phyloP scores from a whole-genome alignment of 2,113 vertebrate genomes.

The Columba livia region DNA sequence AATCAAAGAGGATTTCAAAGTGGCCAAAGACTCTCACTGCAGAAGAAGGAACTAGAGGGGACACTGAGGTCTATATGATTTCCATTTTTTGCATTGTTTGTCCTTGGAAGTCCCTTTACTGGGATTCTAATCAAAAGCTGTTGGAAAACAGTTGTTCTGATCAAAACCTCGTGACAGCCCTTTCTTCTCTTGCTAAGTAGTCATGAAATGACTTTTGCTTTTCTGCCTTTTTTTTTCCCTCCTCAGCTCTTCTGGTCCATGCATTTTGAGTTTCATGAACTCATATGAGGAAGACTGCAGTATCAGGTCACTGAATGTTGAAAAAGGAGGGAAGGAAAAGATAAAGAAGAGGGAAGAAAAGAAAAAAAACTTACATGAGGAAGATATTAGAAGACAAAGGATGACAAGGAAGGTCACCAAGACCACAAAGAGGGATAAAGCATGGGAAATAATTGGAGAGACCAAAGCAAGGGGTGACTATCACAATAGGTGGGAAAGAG shows the following conservation, averaged over 20 bases:
- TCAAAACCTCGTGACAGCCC: not conserved
- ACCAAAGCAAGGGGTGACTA: not conserved
- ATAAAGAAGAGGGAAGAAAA: not conserved
- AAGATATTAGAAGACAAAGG: not conserved
- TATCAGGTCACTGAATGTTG: not conserved
- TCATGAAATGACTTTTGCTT: not conserved
- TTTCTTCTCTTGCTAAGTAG: not conserved
- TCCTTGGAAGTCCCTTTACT: not conserved
- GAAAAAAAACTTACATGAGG: not conserved
- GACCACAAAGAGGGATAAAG: not conserved
- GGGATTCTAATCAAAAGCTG: not conserved
- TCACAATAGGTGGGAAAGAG: not conserved
- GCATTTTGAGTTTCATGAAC: not conserved
- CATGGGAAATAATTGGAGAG: not conserved
- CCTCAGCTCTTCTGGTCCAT: not conserved
- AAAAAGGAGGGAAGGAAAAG: not conserved
- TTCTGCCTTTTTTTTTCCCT: not conserved
- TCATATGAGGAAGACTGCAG: not conserved
- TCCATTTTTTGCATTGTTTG: not conserved
- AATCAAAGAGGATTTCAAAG: not conserved
- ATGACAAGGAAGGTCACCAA: rapidly evolving
- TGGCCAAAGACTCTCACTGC: not conserved
- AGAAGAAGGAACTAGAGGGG: not conserved
- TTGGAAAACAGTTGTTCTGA: not conserved
- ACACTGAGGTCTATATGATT: not conserved